Conservation (phyloP, 2,113 vertebrate species). For the Rattus rattus region DNA sequence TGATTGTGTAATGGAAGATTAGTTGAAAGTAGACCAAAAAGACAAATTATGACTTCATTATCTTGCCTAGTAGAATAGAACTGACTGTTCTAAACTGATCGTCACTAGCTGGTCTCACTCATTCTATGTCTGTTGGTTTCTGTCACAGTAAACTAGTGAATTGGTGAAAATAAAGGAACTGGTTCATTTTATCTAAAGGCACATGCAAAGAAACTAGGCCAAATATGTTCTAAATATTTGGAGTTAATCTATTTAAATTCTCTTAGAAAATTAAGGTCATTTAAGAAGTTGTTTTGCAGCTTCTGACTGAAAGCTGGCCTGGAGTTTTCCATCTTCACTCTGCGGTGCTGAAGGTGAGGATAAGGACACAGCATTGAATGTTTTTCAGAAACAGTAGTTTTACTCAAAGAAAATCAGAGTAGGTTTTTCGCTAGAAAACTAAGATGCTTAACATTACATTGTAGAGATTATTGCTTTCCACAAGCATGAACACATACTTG, state of each 20-base stretch:
- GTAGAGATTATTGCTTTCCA: constrained; percentile 36
- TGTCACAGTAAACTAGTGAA: constrained; percentile 52
- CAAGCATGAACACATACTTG: constrained; percentile 40
- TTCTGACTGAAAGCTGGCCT: constrained; percentile 44
- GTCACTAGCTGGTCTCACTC: background rate
- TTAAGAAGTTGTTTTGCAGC: constrained; percentile 56
- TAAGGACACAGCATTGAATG: constrained; percentile 29
- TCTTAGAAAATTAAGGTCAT: constrained; percentile 35
- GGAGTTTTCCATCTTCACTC: constrained; percentile 34
- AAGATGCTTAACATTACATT: constrained; percentile 48
- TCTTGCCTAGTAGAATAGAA: constrained; percentile 58
- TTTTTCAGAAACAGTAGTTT: constrained; percentile 48
- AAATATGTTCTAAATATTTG: constrained; percentile 75
- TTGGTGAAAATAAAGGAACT: constrained; percentile 58
- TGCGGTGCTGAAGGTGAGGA: constrained; percentile 33
- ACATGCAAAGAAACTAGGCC: constrained; percentile 52
- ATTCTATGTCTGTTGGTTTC: constrained; percentile 39
- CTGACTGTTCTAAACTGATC: constrained; percentile 39
- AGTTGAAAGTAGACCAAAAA: constrained; percentile 69
- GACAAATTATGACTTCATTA: constrained; percentile 47
- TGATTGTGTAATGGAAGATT: constrained; percentile 50
- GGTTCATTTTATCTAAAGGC: constrained; percentile 58
- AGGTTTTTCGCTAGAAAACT: constrained; percentile 54
- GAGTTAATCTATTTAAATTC: constrained; percentile 45
- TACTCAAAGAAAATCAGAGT: constrained; percentile 42